phyloP scores from a whole-genome alignment of 1,140 invertebrate species.

The Drosophila ercepeae region DNA sequence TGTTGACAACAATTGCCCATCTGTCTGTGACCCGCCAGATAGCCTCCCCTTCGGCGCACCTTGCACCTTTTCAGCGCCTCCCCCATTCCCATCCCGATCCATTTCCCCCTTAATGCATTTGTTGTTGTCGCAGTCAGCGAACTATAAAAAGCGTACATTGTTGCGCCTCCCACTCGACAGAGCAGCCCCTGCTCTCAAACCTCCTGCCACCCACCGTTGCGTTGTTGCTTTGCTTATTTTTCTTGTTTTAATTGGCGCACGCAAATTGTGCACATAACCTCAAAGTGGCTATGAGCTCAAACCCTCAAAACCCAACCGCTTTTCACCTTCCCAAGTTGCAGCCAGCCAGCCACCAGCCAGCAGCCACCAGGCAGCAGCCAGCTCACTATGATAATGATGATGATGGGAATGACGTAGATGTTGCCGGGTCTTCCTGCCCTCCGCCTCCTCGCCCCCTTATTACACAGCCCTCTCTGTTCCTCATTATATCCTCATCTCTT shows the following conservation, averaged over 20 bases:
- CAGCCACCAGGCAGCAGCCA: not conserved
- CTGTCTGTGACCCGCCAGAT: not conserved
- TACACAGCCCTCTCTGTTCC: not conserved
- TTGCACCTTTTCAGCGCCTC: not conserved
- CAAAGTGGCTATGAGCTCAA: slow-evolving; percentile 52
- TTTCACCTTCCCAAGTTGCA: slow-evolving; percentile 2
- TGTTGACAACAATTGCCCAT: not conserved
- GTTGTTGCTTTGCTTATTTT: slow-evolving; percentile 35
- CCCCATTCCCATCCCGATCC: not conserved
- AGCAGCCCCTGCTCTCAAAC: not conserved
- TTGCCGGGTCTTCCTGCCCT: slow-evolving; percentile 10
- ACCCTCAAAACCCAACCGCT: slow-evolving; percentile 22
- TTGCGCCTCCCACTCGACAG: slow-evolving; percentile 29
- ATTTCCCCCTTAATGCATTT: slow-evolving; percentile 6
- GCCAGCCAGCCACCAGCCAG: too few species aligned
- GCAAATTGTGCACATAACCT: slow-evolving; percentile 77
- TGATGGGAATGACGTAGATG: slow-evolving; percentile 44
- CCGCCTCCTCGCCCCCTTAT: not conserved
- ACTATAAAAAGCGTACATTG: slow-evolving; percentile 69
- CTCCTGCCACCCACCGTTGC: not conserved
- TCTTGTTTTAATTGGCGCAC: slow-evolving; percentile 73
- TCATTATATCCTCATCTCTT: not conserved
- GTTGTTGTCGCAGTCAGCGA: slow-evolving; percentile 62
- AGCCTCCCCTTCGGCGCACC: not conserved
- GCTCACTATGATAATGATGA: slow-evolving; percentile 25